Evolutionary conservation across 2,113 vertebrate genomes (phyloP).

Genomic region (Zosterops borbonicus): DNA sequence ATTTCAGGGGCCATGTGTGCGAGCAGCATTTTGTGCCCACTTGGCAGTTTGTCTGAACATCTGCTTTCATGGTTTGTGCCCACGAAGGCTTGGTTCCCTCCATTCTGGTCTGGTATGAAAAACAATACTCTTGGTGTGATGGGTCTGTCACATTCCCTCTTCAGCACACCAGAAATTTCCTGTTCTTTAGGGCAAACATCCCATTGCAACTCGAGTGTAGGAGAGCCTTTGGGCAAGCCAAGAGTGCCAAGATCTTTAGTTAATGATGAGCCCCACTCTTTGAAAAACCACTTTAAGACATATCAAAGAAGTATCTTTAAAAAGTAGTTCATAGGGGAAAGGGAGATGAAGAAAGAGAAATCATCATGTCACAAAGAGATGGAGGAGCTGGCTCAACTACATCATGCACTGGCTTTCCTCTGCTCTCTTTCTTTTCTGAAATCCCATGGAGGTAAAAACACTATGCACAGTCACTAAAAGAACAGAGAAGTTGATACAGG

Average conservation of each 20-base stretch:
- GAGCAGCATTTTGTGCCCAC: neutral
- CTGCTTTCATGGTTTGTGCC: neutral
- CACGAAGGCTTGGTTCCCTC: neutral
- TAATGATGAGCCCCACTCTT: fast-evolving
- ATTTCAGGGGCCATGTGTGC: neutral
- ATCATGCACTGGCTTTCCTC: neutral
- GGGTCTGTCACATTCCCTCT: neutral
- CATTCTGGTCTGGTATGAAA: neutral
- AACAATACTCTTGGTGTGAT: neutral
- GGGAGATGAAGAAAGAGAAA: neutral
- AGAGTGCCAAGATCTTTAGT: neutral
- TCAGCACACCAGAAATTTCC: neutral
- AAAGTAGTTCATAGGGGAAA: neutral
- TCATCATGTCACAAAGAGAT: neutral
- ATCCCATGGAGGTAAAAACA: neutral
- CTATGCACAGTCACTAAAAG: neutral
- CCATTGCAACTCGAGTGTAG: neutral
- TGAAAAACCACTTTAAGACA: neutral
- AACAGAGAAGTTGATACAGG: neutral
- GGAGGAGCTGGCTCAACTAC: neutral
- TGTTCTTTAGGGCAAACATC: neutral
- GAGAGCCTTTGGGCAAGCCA: neutral
- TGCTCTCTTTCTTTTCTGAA: neutral
- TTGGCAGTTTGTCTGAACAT: neutral
- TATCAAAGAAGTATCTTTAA: neutral